A percentile compares a stretch with the other conserved stretches of the same genome.
Evolutionary conservation across 2,888 invertebrate genomes (phyloP).

Genomic region (Polietes domitor): DNA sequence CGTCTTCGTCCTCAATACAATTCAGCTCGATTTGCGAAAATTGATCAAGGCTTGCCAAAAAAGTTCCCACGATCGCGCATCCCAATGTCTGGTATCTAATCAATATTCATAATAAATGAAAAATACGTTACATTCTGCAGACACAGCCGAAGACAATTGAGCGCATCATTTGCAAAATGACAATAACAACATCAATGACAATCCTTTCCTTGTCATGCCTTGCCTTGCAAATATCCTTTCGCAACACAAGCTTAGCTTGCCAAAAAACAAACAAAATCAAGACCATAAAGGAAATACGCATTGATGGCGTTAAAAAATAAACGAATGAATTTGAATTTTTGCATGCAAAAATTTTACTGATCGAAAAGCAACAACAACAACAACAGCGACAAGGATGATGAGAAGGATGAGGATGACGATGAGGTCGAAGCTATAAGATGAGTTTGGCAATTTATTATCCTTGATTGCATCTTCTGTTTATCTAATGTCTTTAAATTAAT

Average conservation of each 20-base stretch:
- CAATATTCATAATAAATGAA: conserved; percentile 59
- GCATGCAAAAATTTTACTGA: conserved; percentile 72
- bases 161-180: conserved; percentile 52
- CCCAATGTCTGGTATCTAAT: conserved; percentile 39
- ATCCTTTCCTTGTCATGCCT: conserved; percentile 15
- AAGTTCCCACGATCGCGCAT: conserved; percentile 56
- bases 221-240: conserved; percentile 53
- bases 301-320: conserved; percentile 57
- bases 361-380: too few species aligned
- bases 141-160: conserved; percentile 38
- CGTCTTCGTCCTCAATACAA: conserved; percentile 44
- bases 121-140: conserved; percentile 51
- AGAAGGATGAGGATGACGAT: conserved; percentile 30
- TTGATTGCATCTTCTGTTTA: conserved; percentile 78
- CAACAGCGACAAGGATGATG: not conserved
- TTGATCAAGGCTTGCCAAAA: not conserved
- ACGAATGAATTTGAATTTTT: conserved; percentile 76
- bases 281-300: conserved; percentile 47
- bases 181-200: conserved; percentile 42
- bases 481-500: conserved; percentile 62
- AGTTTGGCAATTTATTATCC: conserved; percentile 74
- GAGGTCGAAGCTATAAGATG: conserved; percentile 24
- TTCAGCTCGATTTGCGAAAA: conserved; percentile 14
- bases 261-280: conserved; percentile 31
- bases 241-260: conserved; percentile 51